Evolutionary conservation across 2,888 invertebrate genomes (phyloP), one percentile per base, ranked within the genome.

Genomic region (Limnephilus rhombicus): DNA sequence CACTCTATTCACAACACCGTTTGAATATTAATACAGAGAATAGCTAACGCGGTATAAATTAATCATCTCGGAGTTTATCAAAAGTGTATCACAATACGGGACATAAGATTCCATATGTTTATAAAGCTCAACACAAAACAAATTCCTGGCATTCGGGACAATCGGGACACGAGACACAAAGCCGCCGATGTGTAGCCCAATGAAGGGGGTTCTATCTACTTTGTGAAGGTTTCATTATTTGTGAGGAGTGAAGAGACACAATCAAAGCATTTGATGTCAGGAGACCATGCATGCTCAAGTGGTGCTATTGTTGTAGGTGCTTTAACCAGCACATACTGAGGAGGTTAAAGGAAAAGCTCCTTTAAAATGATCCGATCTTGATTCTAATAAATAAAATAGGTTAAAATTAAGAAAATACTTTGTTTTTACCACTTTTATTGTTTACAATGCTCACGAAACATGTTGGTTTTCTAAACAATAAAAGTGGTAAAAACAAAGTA

Each of bases 61-160:
- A 49, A 49, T 89, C 89, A 89, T 49, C 83, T 83, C n/a, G 29
- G 89, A 89, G 92, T 90, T 68, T 83, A 92, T 92, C 90, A 92
- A 86, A 92, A 89, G 85, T 45, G 90, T 90, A 90, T 92, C 87
- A 92, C 53, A 90, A 87, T 88, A 88, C 85, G 83, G 87, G 45
- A 87, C 37, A 37, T 87, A 85, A 68, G 53, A 88, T 45, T 29
- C 85, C 86, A 80, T 82, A 92, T 88, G 92, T 92, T 90, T 90
- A 90, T 90, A 90, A 90, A 87, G 87, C 82, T 53, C 92, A 85
- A 88, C 86, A 92, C 90, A 92, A 92, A 92, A 87, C 86, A 85
- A 68, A 92, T 92, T 92, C 92, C 92, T 88, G 45, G 81, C 49
- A 89, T 83, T 89, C 31, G 80, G 18, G 41, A 89, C 37, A 80